Evolutionary conservation across 2,888 invertebrate species (phyloP).

Genomic region (Campopleginae sp.): DNA sequence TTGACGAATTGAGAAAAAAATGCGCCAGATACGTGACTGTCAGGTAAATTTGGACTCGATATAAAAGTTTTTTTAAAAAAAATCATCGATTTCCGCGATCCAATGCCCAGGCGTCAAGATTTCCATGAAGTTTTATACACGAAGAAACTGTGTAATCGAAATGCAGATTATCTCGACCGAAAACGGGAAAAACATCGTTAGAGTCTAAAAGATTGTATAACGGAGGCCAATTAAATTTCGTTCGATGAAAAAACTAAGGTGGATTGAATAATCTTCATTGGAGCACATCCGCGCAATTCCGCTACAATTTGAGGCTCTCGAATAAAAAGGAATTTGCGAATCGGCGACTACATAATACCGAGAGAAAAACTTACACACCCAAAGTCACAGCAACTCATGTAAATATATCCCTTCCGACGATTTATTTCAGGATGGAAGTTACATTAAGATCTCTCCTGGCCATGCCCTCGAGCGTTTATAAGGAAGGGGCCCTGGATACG

Average conservation of each 20-base stretch:
- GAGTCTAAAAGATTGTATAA: neutral
- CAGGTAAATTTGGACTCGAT: neutral
- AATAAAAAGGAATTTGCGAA: conserved; percentile 1
- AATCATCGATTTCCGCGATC: too few relatives aligned
- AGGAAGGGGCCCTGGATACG: conserved; percentile 3
- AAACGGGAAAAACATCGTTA: neutral
- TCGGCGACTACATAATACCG: conserved; percentile 7
- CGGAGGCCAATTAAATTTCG: neutral
- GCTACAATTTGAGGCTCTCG: neutral
- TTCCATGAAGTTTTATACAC: too few relatives aligned
- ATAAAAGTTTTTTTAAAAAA: neutral
- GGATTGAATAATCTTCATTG: neutral
- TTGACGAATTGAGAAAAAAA: neutral
- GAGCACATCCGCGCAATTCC: conserved; percentile 1
- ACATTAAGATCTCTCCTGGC: conserved; percentile 39
- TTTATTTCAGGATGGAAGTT: conserved; percentile 36
- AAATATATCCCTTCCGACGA: conserved; percentile 35
- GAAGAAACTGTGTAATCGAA: neutral
- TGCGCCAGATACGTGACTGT: neutral
- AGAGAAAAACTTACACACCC: neutral
- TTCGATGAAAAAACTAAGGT: neutral
- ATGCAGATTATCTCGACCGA: neutral
- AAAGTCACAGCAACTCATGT: conserved; percentile 10
- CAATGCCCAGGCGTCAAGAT: too few relatives aligned
- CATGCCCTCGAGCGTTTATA: conserved; percentile 43